These are phyloP conservation scores for Troilus luridus DNA, from an alignment of 2,888 invertebrate species.

Conservation along the genomic window DNA sequence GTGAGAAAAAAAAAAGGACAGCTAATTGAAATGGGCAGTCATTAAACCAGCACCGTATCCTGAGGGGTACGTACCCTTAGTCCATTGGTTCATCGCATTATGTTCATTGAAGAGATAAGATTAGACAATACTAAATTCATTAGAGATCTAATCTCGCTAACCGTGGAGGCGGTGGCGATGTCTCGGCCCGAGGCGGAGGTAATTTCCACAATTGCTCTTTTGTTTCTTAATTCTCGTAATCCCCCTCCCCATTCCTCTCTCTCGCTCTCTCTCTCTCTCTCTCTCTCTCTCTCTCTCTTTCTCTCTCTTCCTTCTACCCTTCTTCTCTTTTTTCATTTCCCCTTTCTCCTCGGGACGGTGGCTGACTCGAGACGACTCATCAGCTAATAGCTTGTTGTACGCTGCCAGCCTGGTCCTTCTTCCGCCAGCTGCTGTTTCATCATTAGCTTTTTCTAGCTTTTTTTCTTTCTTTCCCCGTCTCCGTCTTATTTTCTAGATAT, in stretches of 20 bases:
- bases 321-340: background rate
- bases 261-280: background rate
- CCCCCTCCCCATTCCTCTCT: background rate
- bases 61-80: background rate
- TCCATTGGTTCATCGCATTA: background rate
- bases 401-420: slow-evolving; percentile 11
- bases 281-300: background rate
- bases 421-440: slow-evolving; percentile 37
- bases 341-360: background rate
- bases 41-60: background rate
- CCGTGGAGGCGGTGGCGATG: background rate
- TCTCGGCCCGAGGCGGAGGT: slow-evolving; percentile 25
- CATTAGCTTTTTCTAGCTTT: slow-evolving; percentile 10
- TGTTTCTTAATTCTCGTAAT: slow-evolving; percentile 58
- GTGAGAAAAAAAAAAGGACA: too few species aligned
- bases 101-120: background rate
- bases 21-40: background rate
- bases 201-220: slow-evolving; percentile 57
- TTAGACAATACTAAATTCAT: slow-evolving; percentile 36
- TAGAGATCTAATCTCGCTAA: slow-evolving; percentile 5
- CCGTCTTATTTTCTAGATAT: background rate
- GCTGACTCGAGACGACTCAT: slow-evolving; percentile 4
- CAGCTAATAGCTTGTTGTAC: slow-evolving; percentile 54
- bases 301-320: too few species aligned
- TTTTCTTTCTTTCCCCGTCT: background rate